Evolutionary conservation across 2,797 vertebrate genomes (phyloP).

Genomic region (Limosa lapponica): DNA sequence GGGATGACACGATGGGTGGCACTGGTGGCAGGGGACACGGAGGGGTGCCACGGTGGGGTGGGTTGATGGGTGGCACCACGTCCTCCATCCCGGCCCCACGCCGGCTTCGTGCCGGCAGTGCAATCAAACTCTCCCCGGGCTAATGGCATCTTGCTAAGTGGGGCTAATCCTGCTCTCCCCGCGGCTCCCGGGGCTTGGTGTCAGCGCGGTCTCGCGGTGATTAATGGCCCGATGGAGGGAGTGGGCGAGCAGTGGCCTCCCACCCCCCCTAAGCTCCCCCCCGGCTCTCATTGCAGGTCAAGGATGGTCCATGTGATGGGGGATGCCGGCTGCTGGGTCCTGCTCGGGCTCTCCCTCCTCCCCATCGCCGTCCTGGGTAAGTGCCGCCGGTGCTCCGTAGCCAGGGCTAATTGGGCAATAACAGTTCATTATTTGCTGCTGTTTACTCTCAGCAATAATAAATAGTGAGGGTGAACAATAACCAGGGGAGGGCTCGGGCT

Average conservation of each 20-base stretch:
- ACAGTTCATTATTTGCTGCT: no score
- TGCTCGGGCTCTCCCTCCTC: slow-evolving; percentile 63
- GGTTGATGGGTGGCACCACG: neutral
- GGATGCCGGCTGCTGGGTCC: slow-evolving; percentile 58
- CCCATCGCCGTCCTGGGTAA: slow-evolving; percentile 68
- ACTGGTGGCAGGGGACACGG: neutral
- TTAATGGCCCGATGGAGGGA: neutral
- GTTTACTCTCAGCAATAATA: accelerated
- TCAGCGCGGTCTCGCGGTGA: accelerated
- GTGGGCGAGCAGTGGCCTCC: accelerated
- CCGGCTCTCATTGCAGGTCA: slow-evolving; percentile 45
- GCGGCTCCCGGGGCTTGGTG: neutral
- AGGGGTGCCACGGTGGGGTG: neutral
- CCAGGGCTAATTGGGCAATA: accelerated
- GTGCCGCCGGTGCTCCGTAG: neutral
- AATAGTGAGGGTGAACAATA: neutral
- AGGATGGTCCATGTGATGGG: slow-evolving; percentile 70
- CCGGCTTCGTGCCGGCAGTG: accelerated
- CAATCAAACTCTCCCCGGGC: neutral
- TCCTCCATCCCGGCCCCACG: neutral
- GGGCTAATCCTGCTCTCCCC: neutral
- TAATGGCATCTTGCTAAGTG: neutral
- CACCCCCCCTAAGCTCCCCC: neutral
- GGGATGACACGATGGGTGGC: neutral
- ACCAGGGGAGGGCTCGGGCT: neutral